Evolutionary conservation across 2,113 vertebrate species (phyloP).

Genomic region (Sebastes schlegelii): DNA sequence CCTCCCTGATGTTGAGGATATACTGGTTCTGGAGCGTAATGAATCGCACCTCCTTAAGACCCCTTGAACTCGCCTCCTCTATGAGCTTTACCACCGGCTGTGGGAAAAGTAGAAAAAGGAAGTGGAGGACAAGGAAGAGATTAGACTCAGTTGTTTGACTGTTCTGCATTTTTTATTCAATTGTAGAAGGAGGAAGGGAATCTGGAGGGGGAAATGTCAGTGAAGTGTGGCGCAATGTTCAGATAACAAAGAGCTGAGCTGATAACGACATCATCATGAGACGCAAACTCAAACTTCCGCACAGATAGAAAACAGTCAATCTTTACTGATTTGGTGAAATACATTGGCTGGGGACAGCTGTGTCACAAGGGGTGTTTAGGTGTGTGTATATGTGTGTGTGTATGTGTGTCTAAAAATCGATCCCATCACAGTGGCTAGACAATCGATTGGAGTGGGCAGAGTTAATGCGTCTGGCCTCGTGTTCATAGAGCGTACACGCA

Average conservation of each 20-base stretch:
- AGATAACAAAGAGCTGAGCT: not conserved
- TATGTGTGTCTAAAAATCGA: conserved; percentile 43
- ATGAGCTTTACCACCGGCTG: conserved; percentile 95
- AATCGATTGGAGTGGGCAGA: conserved; percentile 45
- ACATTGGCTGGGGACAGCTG: conserved; percentile 33
- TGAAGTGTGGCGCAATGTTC: not conserved
- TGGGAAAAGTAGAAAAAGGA: not conserved
- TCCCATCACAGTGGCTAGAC: conserved; percentile 32
- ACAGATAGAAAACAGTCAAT: conserved; percentile 13
- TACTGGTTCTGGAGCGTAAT: conserved; percentile 98
- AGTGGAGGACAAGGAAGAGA: not conserved
- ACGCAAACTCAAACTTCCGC: not conserved
- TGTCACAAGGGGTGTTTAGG: conserved; percentile 4
- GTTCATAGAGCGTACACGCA: conserved; percentile 11
- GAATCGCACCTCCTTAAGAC: conserved; percentile 96
- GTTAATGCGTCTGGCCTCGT: conserved; percentile 56
- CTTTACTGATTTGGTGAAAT: conserved; percentile 28
- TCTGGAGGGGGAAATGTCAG: not conserved
- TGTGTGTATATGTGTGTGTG: not conserved
- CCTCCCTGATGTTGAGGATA: conserved; percentile 93
- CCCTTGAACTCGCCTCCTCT: conserved; percentile 92
- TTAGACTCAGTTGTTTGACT: conserved; percentile 1
- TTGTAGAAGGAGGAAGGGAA: not conserved
- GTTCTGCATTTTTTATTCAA: not conserved
- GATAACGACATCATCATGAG: conserved; percentile 7